Evolutionary conservation across 2,113 vertebrate genomes (phyloP).

Genomic region (Paramisgurnus dabryanus): DNA sequence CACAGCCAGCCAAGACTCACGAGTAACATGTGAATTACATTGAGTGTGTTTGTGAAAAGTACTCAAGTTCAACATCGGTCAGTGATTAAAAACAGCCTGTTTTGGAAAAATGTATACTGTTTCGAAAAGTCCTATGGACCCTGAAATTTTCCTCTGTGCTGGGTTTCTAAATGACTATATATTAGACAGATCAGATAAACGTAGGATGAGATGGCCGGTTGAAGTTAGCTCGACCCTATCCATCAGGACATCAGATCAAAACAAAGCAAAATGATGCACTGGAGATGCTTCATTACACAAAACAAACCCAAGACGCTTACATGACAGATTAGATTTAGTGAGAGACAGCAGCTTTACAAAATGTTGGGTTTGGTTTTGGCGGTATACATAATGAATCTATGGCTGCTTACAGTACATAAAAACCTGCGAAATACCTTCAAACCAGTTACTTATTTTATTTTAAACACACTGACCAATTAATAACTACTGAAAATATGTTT

Average conservation of each 20-base stretch:
- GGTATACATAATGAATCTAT: conserved; percentile 61
- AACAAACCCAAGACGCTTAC: not conserved
- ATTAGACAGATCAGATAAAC: conserved; percentile 1
- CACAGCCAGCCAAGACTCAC: conserved; percentile 64
- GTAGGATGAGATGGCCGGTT: not conserved
- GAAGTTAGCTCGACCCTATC: not conserved
- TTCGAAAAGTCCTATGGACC: not conserved
- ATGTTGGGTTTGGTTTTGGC: conserved; percentile 60
- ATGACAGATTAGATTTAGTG: conserved; percentile 35
- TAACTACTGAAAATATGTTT: conserved; percentile 25
- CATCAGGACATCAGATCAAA: conserved; percentile 2
- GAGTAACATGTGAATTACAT: no score
- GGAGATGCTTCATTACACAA: not conserved
- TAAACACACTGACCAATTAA: conserved; percentile 34
- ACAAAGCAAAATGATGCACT: not conserved
- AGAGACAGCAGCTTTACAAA: conserved; percentile 57
- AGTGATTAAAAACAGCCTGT: conserved; percentile 61
- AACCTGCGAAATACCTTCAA: conserved; percentile 23
- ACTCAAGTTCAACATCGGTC: not conserved
- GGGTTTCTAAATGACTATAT: conserved; percentile 3
- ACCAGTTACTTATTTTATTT: conserved; percentile 37
- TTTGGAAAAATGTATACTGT: conserved; percentile 40
- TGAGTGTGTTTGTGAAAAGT: no score
- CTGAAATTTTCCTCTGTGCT: not conserved
- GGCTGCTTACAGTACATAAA: conserved; percentile 62